A percentile compares a stretch with the other conserved stretches of the same genome.
Conservation (phyloP, 2,797 vertebrate genomes). For the Anas capensis region DNA sequence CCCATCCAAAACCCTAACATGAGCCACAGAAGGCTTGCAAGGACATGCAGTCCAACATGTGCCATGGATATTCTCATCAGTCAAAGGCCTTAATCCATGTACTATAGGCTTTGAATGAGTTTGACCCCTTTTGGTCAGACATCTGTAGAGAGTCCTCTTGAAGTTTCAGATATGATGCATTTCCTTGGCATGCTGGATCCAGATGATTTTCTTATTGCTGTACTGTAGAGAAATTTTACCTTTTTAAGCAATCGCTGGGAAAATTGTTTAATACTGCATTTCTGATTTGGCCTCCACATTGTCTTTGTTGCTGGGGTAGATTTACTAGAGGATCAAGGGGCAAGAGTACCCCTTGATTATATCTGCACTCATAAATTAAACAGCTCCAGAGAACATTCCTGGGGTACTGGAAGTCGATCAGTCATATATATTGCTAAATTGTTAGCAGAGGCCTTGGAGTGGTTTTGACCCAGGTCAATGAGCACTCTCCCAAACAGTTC, state of each 20-base stretch:
- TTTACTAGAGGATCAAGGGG: constrained; percentile 66
- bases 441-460: constrained; percentile 34
- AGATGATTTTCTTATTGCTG: constrained; percentile 76
- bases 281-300: constrained; percentile 68
- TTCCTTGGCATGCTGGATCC: constrained; percentile 75
- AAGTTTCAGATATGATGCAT: constrained; percentile 74
- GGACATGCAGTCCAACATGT: neutral
- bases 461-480: constrained; percentile 3
- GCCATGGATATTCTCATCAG: constrained; percentile 45
- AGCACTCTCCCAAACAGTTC: neutral
- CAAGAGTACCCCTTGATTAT: constrained; percentile 27
- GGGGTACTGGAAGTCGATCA: constrained; percentile 43
- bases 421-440: constrained; percentile 57
- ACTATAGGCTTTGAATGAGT: constrained; percentile 34
- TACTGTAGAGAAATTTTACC: constrained; percentile 66
- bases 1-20: neutral
- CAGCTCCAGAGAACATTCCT: constrained; percentile 37
- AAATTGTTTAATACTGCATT: constrained; percentile 76
- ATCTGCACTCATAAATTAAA: constrained; percentile 53
- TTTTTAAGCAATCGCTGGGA: constrained; percentile 65
- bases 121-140: constrained; percentile 75
- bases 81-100: constrained; percentile 35
- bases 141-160: constrained; percentile 73
- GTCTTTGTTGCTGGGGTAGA: constrained; percentile 46
- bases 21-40: neutral